Percentiles rank a stretch among this genome's conserved stretches.
Evolutionary conservation across 2,113 vertebrate genomes (phyloP).

Genomic region (Ictalurus furcatus): DNA sequence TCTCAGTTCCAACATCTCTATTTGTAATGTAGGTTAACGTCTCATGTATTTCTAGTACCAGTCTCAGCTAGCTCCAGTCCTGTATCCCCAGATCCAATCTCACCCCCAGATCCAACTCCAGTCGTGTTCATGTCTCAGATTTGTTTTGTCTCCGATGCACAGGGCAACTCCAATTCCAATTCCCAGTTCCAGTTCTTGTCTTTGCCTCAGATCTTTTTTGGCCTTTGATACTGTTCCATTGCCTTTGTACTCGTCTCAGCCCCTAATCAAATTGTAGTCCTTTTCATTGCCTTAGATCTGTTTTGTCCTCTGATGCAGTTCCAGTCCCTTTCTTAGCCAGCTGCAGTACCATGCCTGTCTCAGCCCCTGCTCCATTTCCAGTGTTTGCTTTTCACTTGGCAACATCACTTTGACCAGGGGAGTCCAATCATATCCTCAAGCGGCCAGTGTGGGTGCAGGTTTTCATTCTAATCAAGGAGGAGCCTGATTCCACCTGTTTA

Average conservation of each 20-base stretch:
- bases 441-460: no score
- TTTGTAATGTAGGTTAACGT: not conserved
- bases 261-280: not conserved
- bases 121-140: not conserved
- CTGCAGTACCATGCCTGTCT: not conserved
- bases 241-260: not conserved
- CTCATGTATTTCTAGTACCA: not conserved
- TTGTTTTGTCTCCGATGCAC: not conserved
- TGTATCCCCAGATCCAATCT: not conserved
- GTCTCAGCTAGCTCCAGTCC: not conserved
- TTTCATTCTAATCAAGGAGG: no score
- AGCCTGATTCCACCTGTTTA: no score
- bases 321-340: not conserved
- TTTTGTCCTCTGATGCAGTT: not conserved
- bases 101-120: not conserved
- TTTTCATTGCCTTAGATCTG: not conserved
- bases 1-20: not conserved
- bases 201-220: not conserved
- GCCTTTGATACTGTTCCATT: not conserved
- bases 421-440: no score
- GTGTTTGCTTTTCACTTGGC: not conserved
- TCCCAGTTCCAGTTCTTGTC: not conserved
- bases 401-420: not conserved
- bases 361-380: not conserved
- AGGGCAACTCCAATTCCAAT: not conserved